A percentile compares a stretch with the other conserved stretches of the same genome.
phyloP scores from a whole-genome alignment of 2,888 invertebrate species.

The Volucella inanis region DNA sequence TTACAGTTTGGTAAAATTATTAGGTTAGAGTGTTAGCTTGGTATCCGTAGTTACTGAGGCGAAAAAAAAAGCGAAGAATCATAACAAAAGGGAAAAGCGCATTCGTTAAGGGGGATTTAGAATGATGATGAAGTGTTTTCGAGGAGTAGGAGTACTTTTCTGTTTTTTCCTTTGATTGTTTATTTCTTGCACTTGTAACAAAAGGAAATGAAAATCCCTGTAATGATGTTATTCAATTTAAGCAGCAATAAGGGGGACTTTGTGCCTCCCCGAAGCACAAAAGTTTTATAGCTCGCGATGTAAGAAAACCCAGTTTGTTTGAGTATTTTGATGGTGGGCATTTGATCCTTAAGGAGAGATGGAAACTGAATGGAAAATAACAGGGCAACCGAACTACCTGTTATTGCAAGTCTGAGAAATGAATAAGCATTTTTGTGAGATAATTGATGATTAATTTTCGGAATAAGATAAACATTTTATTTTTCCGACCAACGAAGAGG shows the following conservation, averaged over 20 bases:
- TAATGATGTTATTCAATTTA: conserved; percentile 20
- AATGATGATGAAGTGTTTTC: conserved; percentile 4
- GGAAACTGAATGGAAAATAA: not conserved
- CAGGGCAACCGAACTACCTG: not conserved
- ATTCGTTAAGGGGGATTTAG: not conserved
- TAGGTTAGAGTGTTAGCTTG: not conserved
- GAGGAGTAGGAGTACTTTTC: conserved; percentile 4
- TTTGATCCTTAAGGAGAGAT: not conserved
- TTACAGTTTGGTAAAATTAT: conserved; percentile 5
- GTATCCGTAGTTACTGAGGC: not conserved
- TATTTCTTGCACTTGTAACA: not conserved
- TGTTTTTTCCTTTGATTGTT: not conserved
- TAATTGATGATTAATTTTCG: too few species aligned
- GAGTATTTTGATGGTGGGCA: conserved; percentile 5
- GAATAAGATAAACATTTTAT: too few species aligned
- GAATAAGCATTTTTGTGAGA: too few species aligned
- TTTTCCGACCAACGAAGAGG: too few species aligned
- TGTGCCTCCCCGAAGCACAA: too few species aligned
- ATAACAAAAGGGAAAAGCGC: too few species aligned
- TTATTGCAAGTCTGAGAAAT: too few species aligned
- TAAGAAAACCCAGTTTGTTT: conserved; percentile 19
- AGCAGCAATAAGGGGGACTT: not conserved
- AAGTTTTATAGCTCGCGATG: conserved; percentile 7
- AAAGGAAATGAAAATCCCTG: conserved; percentile 2
- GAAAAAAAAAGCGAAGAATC: not conserved